Percentiles rank a stretch among this genome's conserved stretches.
These are phyloP conservation scores for Volucella inanis DNA, from an alignment of 2,888 invertebrate species.

Conservation along the genomic window DNA sequence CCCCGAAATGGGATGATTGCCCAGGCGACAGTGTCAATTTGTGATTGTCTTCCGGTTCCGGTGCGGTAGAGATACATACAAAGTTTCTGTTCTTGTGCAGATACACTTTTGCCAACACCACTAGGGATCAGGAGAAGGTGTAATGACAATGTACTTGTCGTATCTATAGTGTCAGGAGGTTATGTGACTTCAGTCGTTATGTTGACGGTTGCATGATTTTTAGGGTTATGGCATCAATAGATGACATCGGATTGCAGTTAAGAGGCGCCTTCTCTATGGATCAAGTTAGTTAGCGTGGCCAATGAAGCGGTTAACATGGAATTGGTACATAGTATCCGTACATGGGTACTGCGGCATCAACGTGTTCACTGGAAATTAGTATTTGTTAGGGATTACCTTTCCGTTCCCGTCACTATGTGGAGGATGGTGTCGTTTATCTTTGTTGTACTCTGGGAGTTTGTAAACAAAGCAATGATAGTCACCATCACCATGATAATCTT, in stretches of 20 bases:
- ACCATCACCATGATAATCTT: constrained; percentile 1
- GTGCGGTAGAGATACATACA: not conserved
- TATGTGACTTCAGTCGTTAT: constrained; percentile 46
- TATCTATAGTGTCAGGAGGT: constrained; percentile 5
- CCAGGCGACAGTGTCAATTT: constrained; percentile 65
- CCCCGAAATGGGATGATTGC: constrained; percentile 44
- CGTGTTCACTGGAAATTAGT: constrained; percentile 24
- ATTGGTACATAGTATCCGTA: constrained; percentile 19
- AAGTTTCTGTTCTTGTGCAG: not conserved
- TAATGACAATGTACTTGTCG: not conserved
- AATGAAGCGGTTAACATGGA: constrained; percentile 59
- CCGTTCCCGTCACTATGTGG: constrained; percentile 18
- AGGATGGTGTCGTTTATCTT: constrained; percentile 31
- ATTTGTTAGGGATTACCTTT: constrained; percentile 37
- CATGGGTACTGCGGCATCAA: constrained; percentile 2
- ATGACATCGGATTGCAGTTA: constrained; percentile 60
- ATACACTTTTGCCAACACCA: too few species aligned
- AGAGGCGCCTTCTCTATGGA: constrained; percentile 8
- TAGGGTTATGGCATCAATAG: constrained; percentile 54
- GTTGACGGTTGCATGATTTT: constrained; percentile 57
- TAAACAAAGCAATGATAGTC: constrained; percentile 31
- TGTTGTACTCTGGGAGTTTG: constrained; percentile 44
- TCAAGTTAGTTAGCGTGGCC: constrained; percentile 2
- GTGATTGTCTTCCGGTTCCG: constrained; percentile 64
- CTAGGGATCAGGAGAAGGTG: not conserved